phyloP scores from a whole-genome alignment of 2,797 vertebrate genomes.

The Thripadectes ignobilis region DNA sequence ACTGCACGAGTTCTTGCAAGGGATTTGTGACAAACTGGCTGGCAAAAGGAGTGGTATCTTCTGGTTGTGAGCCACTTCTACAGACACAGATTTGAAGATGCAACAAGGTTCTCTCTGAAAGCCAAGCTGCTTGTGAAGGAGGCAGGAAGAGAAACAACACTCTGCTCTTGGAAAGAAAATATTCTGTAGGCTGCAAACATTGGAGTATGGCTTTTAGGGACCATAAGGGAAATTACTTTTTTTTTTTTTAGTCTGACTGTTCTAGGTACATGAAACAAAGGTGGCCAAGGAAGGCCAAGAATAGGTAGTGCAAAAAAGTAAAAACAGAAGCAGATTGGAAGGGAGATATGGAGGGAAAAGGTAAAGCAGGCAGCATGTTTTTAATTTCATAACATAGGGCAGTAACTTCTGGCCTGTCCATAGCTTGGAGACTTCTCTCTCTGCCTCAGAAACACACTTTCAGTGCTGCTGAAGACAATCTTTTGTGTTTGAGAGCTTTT shows the following conservation, averaged over 20 bases:
- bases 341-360: not conserved
- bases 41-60: not conserved
- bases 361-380: not conserved
- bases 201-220: not conserved
- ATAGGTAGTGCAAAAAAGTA: not conserved
- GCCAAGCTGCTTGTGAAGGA: not conserved
- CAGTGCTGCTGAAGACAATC: not conserved
- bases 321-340: not conserved
- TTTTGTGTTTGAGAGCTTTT: not conserved
- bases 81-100: not conserved
- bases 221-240: not conserved
- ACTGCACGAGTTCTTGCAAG: not conserved
- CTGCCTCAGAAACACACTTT: not conserved
- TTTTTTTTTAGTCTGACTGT: not conserved
- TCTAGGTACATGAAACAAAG: not conserved
- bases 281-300: not conserved
- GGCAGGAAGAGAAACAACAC: not conserved
- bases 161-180: not conserved
- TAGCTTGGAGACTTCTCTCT: not conserved
- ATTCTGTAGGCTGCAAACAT: not conserved
- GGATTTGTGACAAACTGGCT: not conserved
- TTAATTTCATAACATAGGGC: not conserved
- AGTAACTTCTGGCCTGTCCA: not conserved
- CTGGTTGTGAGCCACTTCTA: not conserved
- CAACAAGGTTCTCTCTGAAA: not conserved